phyloP scores from a whole-genome alignment of 2,113 vertebrate species.

The Petaurus breviceps region DNA sequence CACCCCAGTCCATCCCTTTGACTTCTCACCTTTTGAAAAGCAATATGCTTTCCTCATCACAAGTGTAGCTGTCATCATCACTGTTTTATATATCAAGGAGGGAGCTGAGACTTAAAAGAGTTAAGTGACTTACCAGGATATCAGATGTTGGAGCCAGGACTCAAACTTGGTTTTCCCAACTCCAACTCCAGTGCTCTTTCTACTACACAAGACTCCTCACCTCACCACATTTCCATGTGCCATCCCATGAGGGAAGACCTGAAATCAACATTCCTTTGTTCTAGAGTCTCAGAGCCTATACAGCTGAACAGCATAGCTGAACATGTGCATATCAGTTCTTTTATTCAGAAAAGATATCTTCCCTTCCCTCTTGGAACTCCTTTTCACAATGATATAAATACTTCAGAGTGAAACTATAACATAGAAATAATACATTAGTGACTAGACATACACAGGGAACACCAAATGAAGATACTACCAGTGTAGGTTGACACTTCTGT shows the following conservation, averaged over 20 bases:
- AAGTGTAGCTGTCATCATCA: neutral
- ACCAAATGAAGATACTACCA: neutral
- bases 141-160: neutral
- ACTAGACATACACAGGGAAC: neutral
- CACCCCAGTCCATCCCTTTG: neutral
- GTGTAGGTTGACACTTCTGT: neutral
- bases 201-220: neutral
- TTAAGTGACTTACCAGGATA: neutral
- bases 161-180: neutral
- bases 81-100: too few species aligned
- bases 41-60: neutral
- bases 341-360: neutral
- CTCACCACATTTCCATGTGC: neutral
- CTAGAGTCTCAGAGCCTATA: neutral
- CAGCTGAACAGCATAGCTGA: neutral
- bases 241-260: neutral
- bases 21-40: neutral
- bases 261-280: neutral
- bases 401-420: neutral
- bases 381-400: neutral
- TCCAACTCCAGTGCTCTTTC: neutral
- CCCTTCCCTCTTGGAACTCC: neutral
- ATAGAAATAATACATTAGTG: neutral
- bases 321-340: neutral
- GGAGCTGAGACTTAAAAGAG: neutral